Evolutionary conservation across 1,140 invertebrate species (phyloP).

Genomic region (Nasonia giraulti): DNA sequence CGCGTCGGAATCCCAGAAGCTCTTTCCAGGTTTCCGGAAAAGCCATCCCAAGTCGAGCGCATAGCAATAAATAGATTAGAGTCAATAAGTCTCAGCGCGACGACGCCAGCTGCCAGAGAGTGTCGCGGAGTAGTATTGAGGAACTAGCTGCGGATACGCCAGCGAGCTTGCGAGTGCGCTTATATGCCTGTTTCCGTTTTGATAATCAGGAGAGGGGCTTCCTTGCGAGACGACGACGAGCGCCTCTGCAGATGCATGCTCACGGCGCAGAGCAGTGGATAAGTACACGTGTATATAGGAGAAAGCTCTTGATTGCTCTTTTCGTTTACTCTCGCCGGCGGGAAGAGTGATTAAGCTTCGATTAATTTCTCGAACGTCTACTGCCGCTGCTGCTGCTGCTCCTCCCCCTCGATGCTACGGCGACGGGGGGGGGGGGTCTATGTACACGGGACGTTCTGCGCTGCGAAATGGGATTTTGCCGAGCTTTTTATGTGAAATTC

Average conservation of each 20-base stretch:
- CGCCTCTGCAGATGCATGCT: neutral
- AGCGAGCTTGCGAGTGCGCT: neutral
- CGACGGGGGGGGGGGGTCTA: neutral
- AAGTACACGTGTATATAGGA: neutral
- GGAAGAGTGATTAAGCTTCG: slow-evolving; percentile 34
- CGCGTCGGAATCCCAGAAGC: neutral
- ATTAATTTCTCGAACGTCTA: slow-evolving; percentile 35
- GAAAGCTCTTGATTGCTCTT: slow-evolving; percentile 33
- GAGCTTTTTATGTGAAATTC: neutral
- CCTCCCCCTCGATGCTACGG: neutral
- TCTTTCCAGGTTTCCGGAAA: neutral
- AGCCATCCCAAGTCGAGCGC: neutral
- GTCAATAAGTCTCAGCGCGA: neutral
- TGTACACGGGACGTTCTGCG: neutral
- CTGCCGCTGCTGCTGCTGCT: neutral
- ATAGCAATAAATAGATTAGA: slow-evolving; percentile 24
- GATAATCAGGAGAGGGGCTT: neutral
- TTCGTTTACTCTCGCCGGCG: slow-evolving; percentile 7
- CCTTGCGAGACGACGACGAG: neutral
- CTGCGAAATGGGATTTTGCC: neutral
- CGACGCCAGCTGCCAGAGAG: neutral
- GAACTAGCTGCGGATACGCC: neutral
- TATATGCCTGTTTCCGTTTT: neutral
- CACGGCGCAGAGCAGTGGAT: neutral
- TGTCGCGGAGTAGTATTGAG: no score